Percentiles rank a stretch among this genome's conserved stretches.
phyloP scores from a whole-genome alignment of 2,888 invertebrate genomes.

The Spicauda simplicius region DNA sequence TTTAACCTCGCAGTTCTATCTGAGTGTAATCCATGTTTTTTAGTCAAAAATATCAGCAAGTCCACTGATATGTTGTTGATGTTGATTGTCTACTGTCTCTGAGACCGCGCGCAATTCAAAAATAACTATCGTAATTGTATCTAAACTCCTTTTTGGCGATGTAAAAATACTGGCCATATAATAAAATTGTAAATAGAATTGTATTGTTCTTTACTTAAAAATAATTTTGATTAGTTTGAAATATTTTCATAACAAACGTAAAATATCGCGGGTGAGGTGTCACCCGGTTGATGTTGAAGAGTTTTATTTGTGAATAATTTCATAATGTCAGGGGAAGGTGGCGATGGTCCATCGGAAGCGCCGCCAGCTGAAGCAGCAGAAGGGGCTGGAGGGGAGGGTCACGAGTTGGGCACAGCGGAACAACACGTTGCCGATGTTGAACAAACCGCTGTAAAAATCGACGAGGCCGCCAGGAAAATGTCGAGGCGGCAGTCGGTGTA shows the following conservation, averaged over 20 bases:
- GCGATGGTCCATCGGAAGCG: conserved; percentile 46
- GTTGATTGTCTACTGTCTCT: too few species aligned
- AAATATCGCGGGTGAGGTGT: neutral
- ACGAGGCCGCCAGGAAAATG: conserved; percentile 48
- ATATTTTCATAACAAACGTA: conserved; percentile 15
- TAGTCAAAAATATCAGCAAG: too few species aligned
- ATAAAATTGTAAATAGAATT: conserved; percentile 23
- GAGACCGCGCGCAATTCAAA: neutral
- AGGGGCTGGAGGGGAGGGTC: conserved; percentile 8
- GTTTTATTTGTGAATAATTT: neutral
- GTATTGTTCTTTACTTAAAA: neutral
- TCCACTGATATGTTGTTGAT: too few species aligned
- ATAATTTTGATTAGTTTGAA: conserved; percentile 8
- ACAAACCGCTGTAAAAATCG: conserved; percentile 52
- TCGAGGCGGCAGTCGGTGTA: conserved; percentile 51
- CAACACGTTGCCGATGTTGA: conserved; percentile 51
- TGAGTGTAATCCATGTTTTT: too few species aligned
- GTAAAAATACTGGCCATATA: conserved; percentile 1
- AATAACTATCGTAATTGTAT: neutral
- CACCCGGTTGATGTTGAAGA: neutral
- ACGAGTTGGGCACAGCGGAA: conserved; percentile 30
- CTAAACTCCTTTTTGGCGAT: too few species aligned
- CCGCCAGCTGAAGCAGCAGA: conserved; percentile 23
- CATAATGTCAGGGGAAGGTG: conserved; percentile 55
- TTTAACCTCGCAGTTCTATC: too few species aligned